Base-by-base conservation (phyloP, 92 coral and sea anemone species). In the Bergia sp. region DNA sequence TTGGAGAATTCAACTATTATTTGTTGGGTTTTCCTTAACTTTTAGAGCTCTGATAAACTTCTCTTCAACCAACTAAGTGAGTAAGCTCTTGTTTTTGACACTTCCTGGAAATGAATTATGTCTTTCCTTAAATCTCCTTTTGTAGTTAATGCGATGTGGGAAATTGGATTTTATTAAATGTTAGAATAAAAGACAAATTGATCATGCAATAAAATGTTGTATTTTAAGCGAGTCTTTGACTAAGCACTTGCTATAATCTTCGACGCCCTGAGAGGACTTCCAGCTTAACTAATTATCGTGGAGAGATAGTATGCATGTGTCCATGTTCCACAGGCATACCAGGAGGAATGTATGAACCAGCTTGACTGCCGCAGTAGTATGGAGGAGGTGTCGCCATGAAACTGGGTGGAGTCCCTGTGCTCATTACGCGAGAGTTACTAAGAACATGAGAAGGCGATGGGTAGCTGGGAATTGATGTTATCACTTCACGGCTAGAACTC, bases 371-470 rank as follows among this genome's bases (percentile, higher is more conserved):
- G 77, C 99, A 97, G 72, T 96, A 97, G 82, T 96, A 94, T 61
- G 98, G 95, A 61, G 99, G 98, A 45, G 98, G 96, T 61, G 99
- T 94, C 18, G 98, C 97, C 78, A 96, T 93, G 90, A 96, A 90
- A 47, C 95, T 93, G 81, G 96, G 94, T 29, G 97, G 93, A 55
- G 92, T 92, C 39, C 96, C 93, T 64, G 93, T 96, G 43, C 93
- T 88, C 86, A 96, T 91, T 16, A 96, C 79, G 92, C 94, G 94
- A 23, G 93, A 86, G 82, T 92, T 94, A 92, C 92, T 95, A 82
- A 95, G 94, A n/a, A 95, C 92, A 5, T 96, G 85, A 7, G 97
- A 94, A 23, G 95, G 93, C 3, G 99, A 90, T 38, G 94, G 95
- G 75, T 92, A 93, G 18, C 97, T 91, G 50, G 95, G 95, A 75